Evolutionary conservation across 2,888 invertebrate species (phyloP), one percentile per base, ranked within the genome.

Genomic region (Eupithecia subfuscata): DNA sequence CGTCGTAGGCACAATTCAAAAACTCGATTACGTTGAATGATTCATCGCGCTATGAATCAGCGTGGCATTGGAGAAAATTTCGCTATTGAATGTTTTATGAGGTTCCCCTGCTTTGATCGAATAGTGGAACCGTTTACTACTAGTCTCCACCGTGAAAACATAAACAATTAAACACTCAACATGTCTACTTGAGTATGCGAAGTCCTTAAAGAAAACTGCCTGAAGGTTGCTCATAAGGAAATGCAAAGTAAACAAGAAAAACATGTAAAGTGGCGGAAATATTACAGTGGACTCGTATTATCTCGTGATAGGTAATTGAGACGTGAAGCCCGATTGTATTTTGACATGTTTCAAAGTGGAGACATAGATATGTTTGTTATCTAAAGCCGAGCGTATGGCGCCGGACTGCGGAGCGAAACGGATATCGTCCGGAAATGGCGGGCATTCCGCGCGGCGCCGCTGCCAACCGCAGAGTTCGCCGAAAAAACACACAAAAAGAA

Each of bases 391-490:
- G 82, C 84, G 84, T 83, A 84, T 84, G 88, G 91, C 88, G 88
- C 84, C 89, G 86, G 84, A 85, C 82, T 87, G 84, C 89, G 87
- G 84, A 85, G 82, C 84, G 86, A 85, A 87, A 92, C 95, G 95
- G 95, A 95, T 90, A 92, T 90, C 89, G 91, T 93, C 94, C 94
- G 95, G 95, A 95, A 94, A 95, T 95, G 90, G 92, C 92, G 84
- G 82, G 89, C 94, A 95, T 95, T 91, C 95, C 93, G 88, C 90
- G 87, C 90, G 92, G 90, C 52, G 52, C 52, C 52, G 11, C 9
- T n/a, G 52, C 52, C 92, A 86, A 85, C 89, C 91, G 88, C 90
- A 89, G 84, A 87, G 86, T 89, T 86, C 85, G 84, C 86, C 89
- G 87, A 90, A 91, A 91, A 88, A 88, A 77, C 69, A 69, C 82